These are phyloP conservation scores for Episyrphus balteatus DNA, from an alignment of 1,140 invertebrate genomes.

Conservation along the genomic window DNA sequence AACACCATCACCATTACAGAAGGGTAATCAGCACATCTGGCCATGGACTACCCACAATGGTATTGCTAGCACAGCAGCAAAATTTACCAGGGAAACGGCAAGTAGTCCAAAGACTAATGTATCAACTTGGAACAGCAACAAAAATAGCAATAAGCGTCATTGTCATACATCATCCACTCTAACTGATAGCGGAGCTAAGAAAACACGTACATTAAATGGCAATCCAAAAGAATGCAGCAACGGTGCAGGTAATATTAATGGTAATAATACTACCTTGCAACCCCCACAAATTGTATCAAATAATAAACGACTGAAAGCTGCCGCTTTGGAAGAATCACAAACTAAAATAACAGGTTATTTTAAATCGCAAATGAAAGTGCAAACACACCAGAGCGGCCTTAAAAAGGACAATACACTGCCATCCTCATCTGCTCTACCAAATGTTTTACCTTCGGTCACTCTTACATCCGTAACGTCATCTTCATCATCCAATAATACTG, in stretches of 20 bases:
- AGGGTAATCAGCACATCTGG: no score
- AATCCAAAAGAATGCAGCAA: slow-evolving; percentile 2
- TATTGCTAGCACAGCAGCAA: neutral
- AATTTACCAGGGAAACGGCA: neutral
- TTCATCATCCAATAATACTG: no score
- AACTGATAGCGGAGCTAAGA: neutral
- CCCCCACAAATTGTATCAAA: slow-evolving; percentile 1
- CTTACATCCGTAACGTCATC: no score
- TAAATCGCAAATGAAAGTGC: slow-evolving; percentile 63
- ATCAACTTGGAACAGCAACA: neutral
- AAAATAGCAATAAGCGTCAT: neutral
- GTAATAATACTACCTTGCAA: slow-evolving; percentile 1
- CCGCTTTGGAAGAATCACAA: slow-evolving; percentile 32
- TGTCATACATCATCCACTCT: neutral
- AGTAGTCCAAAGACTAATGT: neutral
- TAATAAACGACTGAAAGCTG: slow-evolving; percentile 35
- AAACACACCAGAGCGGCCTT: slow-evolving; percentile 35
- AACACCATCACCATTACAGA: neutral
- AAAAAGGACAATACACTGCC: slow-evolving; percentile 30
- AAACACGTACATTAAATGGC: neutral
- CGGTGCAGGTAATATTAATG: slow-evolving; percentile 5
- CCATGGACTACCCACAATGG: no score
- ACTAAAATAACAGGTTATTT: slow-evolving; percentile 70
- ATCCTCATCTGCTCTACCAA: slow-evolving; percentile 8
- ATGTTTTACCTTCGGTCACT: neutral